phyloP scores from a whole-genome alignment of 2,888 invertebrate genomes.

The Gisinianus flammeolus region DNA sequence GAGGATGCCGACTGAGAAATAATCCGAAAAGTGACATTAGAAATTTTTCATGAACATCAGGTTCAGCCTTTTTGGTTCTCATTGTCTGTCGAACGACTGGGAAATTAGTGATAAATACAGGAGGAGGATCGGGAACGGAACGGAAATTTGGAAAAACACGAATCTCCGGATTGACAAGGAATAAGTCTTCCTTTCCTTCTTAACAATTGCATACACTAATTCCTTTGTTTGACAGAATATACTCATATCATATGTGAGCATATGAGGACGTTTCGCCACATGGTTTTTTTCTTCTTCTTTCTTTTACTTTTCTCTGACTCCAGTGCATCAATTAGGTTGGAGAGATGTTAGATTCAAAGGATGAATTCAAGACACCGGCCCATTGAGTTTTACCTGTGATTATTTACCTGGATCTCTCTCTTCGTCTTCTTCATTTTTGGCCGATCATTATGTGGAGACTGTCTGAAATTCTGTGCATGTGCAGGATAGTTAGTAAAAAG shows the following conservation, averaged over 20 bases:
- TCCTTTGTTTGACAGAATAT: background rate
- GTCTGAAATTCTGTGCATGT: slow-evolving; percentile 17
- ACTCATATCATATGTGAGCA: background rate
- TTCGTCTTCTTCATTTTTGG: slow-evolving; percentile 11
- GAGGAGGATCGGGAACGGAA: background rate
- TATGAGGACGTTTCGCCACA: background rate
- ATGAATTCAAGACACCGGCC: background rate
- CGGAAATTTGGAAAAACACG: slow-evolving; percentile 1
- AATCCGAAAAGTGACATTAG: background rate
- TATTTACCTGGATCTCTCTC: slow-evolving; percentile 9
- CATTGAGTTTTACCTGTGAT: slow-evolving; percentile 1
- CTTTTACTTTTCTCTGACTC: background rate
- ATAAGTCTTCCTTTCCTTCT: background rate
- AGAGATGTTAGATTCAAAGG: background rate
- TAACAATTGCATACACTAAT: background rate
- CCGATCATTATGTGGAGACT: slow-evolving; percentile 28
- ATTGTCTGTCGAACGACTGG: background rate
- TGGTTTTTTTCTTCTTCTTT: background rate
- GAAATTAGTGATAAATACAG: slow-evolving; percentile 24
- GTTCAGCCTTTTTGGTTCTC: background rate
- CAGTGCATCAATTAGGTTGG: background rate
- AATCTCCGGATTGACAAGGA: slow-evolving; percentile 7
- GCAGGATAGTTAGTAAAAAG: background rate
- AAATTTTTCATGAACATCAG: background rate
- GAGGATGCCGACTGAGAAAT: background rate